Evolutionary conservation across 2,797 vertebrate genomes (phyloP), one percentile per base, ranked within the genome.

Genomic region (Phoeniculus purpureus): DNA sequence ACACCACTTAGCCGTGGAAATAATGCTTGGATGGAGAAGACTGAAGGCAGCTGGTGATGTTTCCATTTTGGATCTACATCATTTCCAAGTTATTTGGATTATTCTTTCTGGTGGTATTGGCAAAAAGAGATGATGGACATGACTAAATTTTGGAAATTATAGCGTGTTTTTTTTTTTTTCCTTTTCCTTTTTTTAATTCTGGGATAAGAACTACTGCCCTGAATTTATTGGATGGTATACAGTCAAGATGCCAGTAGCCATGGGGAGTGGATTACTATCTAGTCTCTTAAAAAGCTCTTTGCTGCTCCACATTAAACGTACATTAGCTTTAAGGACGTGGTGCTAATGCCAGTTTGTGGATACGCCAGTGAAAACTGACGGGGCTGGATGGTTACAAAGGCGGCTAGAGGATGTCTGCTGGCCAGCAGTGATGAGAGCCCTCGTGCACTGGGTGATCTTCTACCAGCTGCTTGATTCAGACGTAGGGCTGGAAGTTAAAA

Each of bases 61-160:
- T 96, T 94, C 96, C 95, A 91, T 92, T 96, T 97, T 97, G 98
- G 98, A 98, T 98, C 96, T 98, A 98, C 97, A 96, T 96, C 64
- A 59, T 96, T 97, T 97, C 93, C 91, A 64, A 96, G 81, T 87
- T 55, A 93, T 92, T 97, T 95, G 98, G 97, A 98, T 98, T 98
- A 97, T 89, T 96, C 91, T 95, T 95, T 94, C 94, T 96, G 95
- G 94, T 97, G 97, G 96, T 93, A 95, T 97, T 96, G 97, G 96
- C 92, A 88, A 94, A 97, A 94, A 92, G 95, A 97, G 86, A 94
- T 95, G 92, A 91, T 74, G 97, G 95, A 97, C 88, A 47, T 95
- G 82, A 89, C 95, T 96, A 96, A 98, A 95, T 96, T 95, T 96
- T 97, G 97, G 97, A 97, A 96, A 97, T 96, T 98, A 98, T 97